phyloP scores from a whole-genome alignment of 2,797 vertebrate species.

The Pristis pectinata region DNA sequence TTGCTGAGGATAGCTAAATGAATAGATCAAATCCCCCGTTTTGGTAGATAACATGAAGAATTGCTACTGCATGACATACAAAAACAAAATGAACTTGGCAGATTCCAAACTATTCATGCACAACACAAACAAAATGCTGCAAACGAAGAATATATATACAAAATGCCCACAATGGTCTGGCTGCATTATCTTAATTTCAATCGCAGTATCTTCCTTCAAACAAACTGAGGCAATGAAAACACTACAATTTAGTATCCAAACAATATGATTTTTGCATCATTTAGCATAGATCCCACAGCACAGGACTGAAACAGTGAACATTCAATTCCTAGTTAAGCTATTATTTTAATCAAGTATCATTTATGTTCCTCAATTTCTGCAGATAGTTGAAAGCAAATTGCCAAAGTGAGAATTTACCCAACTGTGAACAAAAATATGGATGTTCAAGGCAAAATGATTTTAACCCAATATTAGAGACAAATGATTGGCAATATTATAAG shows the following conservation, averaged over 20 bases:
- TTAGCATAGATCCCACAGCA: not conserved
- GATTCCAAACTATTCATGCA: not conserved
- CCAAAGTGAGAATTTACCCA: not conserved
- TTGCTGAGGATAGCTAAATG: not conserved
- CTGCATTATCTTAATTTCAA: slow-evolving; percentile 33
- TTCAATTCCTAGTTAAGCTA: not conserved
- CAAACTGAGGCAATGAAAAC: not conserved
- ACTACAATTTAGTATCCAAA: not conserved
- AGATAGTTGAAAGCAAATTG: not conserved
- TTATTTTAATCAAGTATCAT: not conserved
- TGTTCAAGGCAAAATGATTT: not conserved
- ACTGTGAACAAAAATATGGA: not conserved
- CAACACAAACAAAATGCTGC: not conserved
- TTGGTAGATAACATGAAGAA: not conserved
- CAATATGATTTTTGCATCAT: not conserved
- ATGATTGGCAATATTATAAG: not conserved
- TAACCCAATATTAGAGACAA: not conserved
- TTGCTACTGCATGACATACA: not conserved
- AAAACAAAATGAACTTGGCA: not conserved
- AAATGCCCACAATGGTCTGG: not conserved
- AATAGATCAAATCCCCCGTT: not conserved
- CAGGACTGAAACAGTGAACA: not conserved
- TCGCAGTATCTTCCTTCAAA: not conserved
- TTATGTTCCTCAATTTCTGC: not conserved
- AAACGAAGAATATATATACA: not conserved